These are phyloP conservation scores for Drosophila eohydei DNA, from an alignment of 2,888 invertebrate species.

Conservation along the genomic window DNA sequence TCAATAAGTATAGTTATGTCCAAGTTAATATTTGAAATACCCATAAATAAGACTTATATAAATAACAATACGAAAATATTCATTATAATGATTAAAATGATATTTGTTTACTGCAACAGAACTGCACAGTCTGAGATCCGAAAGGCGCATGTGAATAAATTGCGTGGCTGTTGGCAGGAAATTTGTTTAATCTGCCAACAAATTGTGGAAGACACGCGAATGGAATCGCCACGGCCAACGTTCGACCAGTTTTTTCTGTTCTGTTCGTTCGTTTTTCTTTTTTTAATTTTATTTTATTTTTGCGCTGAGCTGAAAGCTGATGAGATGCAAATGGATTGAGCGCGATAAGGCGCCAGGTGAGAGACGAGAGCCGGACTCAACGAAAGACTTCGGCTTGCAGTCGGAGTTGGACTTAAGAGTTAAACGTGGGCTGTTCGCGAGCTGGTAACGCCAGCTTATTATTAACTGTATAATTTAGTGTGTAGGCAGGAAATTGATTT, in stretches of 20 bases:
- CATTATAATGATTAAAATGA: not conserved
- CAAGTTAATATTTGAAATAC: not conserved
- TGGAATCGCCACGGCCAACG: constrained; percentile 41
- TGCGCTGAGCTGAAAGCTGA: constrained; percentile 66
- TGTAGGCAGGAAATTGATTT: constrained; percentile 81
- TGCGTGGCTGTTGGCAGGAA: constrained; percentile 80
- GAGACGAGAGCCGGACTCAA: constrained; percentile 23
- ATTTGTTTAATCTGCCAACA: constrained; percentile 81
- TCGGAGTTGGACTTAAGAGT: constrained; percentile 26
- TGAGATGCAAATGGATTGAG: constrained; percentile 81
- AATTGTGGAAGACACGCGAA: constrained; percentile 79
- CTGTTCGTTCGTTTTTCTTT: not conserved
- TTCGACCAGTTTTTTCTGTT: constrained; percentile 48
- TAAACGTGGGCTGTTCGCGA: constrained; percentile 74
- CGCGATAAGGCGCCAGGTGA: constrained; percentile 64
- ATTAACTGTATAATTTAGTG: constrained; percentile 78
- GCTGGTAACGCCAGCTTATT: constrained; percentile 70
- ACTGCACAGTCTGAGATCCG: constrained; percentile 9
- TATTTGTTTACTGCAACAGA: constrained; percentile 7
- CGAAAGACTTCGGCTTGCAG: not conserved
- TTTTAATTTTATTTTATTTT: not conserved
- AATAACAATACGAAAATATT: not conserved
- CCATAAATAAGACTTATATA: not conserved
- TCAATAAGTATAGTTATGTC: not conserved
- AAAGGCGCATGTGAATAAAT: constrained; percentile 53